A percentile compares a stretch with the other conserved stretches of the same genome.
These are phyloP conservation scores for Eurypyga helias DNA, from an alignment of 2,113 vertebrate genomes.

Conservation along the genomic window DNA sequence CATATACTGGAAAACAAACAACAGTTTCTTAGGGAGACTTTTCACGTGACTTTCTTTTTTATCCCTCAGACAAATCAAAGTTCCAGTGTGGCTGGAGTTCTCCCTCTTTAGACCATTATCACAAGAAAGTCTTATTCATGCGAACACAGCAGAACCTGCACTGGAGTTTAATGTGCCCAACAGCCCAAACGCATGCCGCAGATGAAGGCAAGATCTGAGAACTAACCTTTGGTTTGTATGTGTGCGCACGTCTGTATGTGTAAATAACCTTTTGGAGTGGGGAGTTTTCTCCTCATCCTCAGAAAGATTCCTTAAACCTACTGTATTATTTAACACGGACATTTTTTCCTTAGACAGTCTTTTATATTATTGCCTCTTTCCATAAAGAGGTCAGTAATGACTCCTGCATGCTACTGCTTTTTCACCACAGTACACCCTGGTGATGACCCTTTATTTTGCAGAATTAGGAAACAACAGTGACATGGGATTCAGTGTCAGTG, in stretches of 20 bases:
- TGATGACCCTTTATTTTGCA: background rate
- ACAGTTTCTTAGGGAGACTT: background rate
- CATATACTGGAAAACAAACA: background rate
- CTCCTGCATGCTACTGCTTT: background rate
- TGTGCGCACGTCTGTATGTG: rapidly evolving
- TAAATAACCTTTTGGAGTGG: background rate
- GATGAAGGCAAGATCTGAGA: background rate
- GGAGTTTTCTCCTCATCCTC: background rate
- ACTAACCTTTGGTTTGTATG: background rate
- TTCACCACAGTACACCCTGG: background rate
- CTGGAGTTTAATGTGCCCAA: background rate
- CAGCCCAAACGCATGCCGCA: background rate
- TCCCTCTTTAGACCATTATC: background rate
- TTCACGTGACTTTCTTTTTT: background rate
- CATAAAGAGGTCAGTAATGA: background rate
- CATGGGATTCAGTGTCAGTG: background rate
- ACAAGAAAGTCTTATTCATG: background rate
- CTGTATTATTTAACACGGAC: background rate
- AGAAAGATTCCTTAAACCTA: background rate
- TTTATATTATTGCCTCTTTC: background rate
- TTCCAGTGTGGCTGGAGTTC: background rate
- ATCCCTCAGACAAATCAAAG: background rate
- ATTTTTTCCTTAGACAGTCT: background rate
- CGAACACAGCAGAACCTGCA: background rate
- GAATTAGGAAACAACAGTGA: background rate